phyloP scores from a whole-genome alignment of 2,797 vertebrate genomes.

The Momotus momota region DNA sequence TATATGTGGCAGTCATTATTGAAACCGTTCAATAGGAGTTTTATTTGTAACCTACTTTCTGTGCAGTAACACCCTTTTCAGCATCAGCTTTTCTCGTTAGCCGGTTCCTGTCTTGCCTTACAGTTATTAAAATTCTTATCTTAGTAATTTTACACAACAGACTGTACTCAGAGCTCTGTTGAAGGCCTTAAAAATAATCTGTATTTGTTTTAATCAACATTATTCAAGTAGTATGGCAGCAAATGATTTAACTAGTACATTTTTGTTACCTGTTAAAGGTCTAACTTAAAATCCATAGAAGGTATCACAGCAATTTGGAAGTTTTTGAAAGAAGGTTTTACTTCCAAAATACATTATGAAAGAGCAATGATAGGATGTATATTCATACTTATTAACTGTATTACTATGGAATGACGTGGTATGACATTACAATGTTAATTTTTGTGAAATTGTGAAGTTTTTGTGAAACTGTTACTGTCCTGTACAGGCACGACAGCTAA shows the following conservation, averaged over 20 bases:
- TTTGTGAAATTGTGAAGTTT: background rate
- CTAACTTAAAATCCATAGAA: background rate
- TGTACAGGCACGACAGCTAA: background rate
- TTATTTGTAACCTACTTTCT: background rate
- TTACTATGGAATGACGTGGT: background rate
- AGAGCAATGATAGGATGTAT: background rate
- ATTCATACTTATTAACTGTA: background rate
- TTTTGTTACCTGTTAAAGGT: background rate
- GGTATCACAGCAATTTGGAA: background rate
- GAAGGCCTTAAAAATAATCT: background rate
- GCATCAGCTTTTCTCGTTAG: background rate
- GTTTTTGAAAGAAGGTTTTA: background rate
- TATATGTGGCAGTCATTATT: background rate
- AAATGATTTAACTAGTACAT: background rate
- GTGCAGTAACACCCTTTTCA: background rate
- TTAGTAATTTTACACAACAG: background rate
- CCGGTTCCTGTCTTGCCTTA: background rate
- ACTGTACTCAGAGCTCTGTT: background rate
- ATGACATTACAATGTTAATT: background rate
- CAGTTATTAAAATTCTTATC: background rate
- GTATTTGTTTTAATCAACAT: background rate
- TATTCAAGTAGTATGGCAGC: background rate
- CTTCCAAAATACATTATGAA: background rate
- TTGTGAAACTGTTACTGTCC: background rate
- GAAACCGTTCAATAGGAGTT: background rate